Evolutionary conservation across 1,140 invertebrate species (phyloP).

Genomic region (Heliconius hermathena): DNA sequence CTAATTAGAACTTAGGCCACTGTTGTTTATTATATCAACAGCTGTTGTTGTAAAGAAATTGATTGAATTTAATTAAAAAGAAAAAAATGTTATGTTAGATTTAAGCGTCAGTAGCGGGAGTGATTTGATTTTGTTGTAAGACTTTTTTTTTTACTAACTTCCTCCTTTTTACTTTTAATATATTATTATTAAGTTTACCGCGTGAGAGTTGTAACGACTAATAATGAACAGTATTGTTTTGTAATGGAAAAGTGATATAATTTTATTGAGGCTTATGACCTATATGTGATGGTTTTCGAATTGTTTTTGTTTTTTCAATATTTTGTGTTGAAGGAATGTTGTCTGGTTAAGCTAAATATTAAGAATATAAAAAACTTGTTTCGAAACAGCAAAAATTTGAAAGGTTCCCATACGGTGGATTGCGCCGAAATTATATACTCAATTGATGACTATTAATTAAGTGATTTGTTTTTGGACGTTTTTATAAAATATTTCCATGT

Average conservation of each 20-base stretch:
- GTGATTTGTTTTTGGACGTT: conserved; percentile 38
- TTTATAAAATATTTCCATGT: conserved; percentile 36
- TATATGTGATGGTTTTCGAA: conserved; percentile 26
- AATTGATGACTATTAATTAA: background rate
- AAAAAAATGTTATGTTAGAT: conserved; percentile 60
- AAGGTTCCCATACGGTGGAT: background rate
- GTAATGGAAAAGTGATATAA: conserved; percentile 62
- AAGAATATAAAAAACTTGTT: background rate
- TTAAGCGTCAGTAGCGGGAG: conserved; percentile 39
- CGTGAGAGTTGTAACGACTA: conserved; percentile 49
- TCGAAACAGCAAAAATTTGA: background rate
- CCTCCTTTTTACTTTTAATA: conserved; percentile 47
- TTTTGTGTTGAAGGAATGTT: conserved; percentile 23
- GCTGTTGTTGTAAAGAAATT: conserved; percentile 76
- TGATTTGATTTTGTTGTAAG: conserved; percentile 60
- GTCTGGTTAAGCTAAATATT: background rate
- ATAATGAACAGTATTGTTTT: conserved; percentile 61
- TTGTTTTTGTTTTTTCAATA: conserved; percentile 20
- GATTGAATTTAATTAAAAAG: conserved; percentile 70
- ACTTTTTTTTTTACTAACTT: conserved; percentile 60
- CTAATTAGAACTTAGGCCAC: conserved; percentile 56
- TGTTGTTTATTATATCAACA: conserved; percentile 59
- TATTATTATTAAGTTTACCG: conserved; percentile 57
- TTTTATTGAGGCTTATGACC: conserved; percentile 61
- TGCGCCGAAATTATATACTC: background rate